phyloP scores from a whole-genome alignment of 1,140 invertebrate genomes.

The Solenopsis invicta region DNA sequence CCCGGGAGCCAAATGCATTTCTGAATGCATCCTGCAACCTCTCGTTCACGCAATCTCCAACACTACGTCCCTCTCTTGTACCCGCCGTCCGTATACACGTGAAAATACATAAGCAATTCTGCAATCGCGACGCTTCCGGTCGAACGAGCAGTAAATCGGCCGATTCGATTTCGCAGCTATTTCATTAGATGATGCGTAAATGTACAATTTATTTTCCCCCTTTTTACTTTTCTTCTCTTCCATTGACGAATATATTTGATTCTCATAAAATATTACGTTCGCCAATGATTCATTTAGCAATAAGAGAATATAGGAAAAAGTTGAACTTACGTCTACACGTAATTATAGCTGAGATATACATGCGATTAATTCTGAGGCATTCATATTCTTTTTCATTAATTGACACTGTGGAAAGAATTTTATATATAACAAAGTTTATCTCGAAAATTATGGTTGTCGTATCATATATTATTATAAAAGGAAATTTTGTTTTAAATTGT shows the following conservation, averaged over 20 bases:
- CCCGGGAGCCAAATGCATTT: constrained; percentile 59
- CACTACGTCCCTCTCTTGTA: neutral
- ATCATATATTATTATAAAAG: too few species aligned
- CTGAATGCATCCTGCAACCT: constrained; percentile 51
- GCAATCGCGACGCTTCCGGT: constrained; percentile 44
- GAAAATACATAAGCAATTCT: constrained; percentile 60
- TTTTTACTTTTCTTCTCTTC: neutral
- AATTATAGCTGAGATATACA: neutral
- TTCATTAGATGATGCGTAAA: constrained; percentile 41
- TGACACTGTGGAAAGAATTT: too few species aligned
- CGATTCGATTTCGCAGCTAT: constrained; percentile 42
- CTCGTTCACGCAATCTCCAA: constrained; percentile 53
- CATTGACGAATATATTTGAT: neutral
- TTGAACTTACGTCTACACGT: neutral
- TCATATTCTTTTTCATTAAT: too few species aligned
- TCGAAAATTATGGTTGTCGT: too few species aligned
- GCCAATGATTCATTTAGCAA: neutral
- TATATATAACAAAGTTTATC: too few species aligned
- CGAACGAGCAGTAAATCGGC: constrained; percentile 48
- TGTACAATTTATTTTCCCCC: neutral
- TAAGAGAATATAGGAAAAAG: neutral
- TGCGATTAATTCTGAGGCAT: neutral
- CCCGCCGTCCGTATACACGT: neutral
- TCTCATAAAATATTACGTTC: neutral
- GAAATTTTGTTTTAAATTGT: too few species aligned